phyloP scores from a whole-genome alignment of 2,888 invertebrate genomes.

The Galeruca laticollis region DNA sequence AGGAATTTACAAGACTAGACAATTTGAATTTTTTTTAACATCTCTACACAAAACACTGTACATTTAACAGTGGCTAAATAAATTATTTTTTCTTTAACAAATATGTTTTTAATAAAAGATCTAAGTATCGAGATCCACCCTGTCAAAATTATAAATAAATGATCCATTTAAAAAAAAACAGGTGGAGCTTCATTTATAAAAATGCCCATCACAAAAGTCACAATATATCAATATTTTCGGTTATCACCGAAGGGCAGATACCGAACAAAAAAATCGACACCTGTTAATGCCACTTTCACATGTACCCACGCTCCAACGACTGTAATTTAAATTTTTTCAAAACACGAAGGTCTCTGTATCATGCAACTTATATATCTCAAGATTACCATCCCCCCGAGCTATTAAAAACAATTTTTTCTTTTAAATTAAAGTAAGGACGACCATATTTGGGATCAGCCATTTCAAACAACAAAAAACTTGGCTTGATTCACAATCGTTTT shows the following conservation, averaged over 20 bases:
- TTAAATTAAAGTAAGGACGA: neutral
- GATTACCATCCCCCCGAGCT: conserved; percentile 31
- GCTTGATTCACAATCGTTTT: too few relatives aligned
- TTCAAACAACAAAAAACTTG: too few relatives aligned
- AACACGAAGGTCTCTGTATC: conserved; percentile 34
- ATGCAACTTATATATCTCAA: conserved; percentile 34
- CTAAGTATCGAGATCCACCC: too few relatives aligned
- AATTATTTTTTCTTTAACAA: too few relatives aligned
- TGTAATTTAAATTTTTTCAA: conserved; percentile 38
- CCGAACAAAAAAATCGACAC: conserved; percentile 38
- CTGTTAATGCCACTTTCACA: conserved; percentile 28
- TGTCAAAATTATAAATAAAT: too few relatives aligned
- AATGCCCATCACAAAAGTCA: conserved; percentile 6
- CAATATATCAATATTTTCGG: conserved; percentile 10
- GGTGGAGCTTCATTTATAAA: neutral
- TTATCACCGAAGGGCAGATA: conserved; percentile 20
- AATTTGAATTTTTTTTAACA: too few relatives aligned
- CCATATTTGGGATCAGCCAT: neutral
- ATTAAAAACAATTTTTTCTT: neutral
- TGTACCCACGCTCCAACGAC: conserved; percentile 34
- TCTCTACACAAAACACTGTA: too few relatives aligned
- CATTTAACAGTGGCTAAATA: too few relatives aligned
- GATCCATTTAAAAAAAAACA: neutral
- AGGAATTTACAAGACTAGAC: too few relatives aligned
- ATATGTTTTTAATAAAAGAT: too few relatives aligned